Evolutionary conservation across 2,113 vertebrate genomes (phyloP), one percentile per base, ranked within the genome.

Genomic region (Pseudonaja textilis): DNA sequence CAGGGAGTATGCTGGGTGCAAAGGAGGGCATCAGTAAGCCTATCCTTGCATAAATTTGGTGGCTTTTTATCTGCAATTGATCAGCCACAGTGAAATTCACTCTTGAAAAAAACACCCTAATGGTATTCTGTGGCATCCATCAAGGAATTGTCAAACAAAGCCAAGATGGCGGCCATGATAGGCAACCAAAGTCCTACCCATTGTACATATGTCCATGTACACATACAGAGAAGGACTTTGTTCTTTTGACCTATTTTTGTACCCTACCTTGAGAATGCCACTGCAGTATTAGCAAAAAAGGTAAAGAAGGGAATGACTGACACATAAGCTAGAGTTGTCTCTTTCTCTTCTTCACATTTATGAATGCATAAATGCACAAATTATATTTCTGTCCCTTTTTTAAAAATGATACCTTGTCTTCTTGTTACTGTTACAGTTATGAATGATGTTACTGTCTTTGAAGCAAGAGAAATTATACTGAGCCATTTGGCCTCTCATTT

Each of bases 401-500:
- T 50, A 0, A 9, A 20, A 47, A 81, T 20, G 29, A 23, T 47
- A 85, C 57, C 47, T 64, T 64, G 61, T 29, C 61, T 64, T 64
- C 29, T 69, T 69, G 64, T 55, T 12, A 54, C 64, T 85, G 0
- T 94, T 94, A 87, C 85, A 2, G 0, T 96, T 88, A 90, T 29
- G 93, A 91, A 93, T 25, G 93, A 92, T 86, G 88, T 95, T 94
- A 69, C 0, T 45, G 89, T 93, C 55, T 93, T 93, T 94, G 89
- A 90, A 94, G 94, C 14, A 91, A 89, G 47, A 55, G 23, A 55
- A 92, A 87, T 94, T 89, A 95, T 93, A 95, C 69, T 92, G 12
- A 95, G 55, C 3, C 0, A 85, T 93, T 92, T 29, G 88, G 50
- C 90, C 95, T 88, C 92, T 87, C 86, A 12, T 86, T 59, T 90